Base-by-base conservation (phyloP, 1,140 invertebrate species). In the Diorhabda sublineata region DNA sequence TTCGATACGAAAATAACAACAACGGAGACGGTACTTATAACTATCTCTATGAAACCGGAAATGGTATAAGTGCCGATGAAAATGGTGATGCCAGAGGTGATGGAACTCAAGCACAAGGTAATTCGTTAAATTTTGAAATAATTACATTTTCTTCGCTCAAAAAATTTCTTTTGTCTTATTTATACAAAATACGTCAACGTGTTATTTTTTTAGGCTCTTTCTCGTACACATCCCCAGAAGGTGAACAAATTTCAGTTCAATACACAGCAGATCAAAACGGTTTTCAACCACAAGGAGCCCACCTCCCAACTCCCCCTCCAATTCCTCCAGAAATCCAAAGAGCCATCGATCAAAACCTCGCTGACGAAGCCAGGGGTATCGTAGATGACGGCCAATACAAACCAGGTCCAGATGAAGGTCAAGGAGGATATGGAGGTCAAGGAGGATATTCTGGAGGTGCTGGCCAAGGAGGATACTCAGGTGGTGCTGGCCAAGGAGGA, bases 181-280 rank as follows among this genome's bases (percentile, higher is more conserved):
- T 52, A n/a, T 52, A 52, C 2, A 52, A 52, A 52, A 52, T 26
- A 26, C 26, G 26, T 26, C 26, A 26, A 52, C n/a, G 4, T 1
- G 47, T 52, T 52, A 52, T 52, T n/a, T 6, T 52, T 52, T 52
- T 3, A 52, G 47, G 47, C n/a, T 52, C 47, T 8, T 87, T 84
- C 72, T 82, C 82, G 41, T 88, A 87, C 75, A 84, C 83, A 3
- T 84, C 84, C 26, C 82, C 85, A 0, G 84, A 87, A 58, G 85
- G 85, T 43, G 77, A 82, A 9, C 76, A 83, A 42, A 83, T 87
- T 66, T 79, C 80, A 5, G 79, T 87, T 59, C 82, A 80, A 7
- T 88, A 87, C 72, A 83, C 84, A 42, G 86, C 87, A 4, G 86
- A 87, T 67, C 82, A 84, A 65, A 82, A 84, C 45, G 87, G 87